Base-by-base conservation (phyloP, 1,140 invertebrate genomes). In the Drosophila jambulina region DNA sequence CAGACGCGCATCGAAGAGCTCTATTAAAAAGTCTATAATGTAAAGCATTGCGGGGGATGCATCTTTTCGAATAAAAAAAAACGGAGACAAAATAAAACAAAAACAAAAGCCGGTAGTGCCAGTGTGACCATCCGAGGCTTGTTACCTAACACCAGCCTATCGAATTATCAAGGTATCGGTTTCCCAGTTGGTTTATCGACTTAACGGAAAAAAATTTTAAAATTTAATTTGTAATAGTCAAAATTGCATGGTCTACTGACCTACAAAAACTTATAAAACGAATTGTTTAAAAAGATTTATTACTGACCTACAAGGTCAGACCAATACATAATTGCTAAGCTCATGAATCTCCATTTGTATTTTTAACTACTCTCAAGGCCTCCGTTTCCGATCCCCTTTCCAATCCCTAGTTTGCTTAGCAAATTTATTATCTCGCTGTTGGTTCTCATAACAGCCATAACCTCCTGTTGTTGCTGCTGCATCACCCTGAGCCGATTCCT, bases 391-490 rank as follows among this genome's bases (percentile, higher is more conserved):
- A 88, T 54, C 3, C 78, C 78, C 10, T 77, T 77, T 21, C 57
- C 38, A 45, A 85, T 49, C 1, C 78, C 81, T 17, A 92, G 68
- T 54, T 86, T 80, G 60, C 64, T 78, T 7, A 92, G 46, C 38
- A 79, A 49, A 23, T 57, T 51, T 45, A 92, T 86, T 8, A 91
- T 42, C 36, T 92, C 72, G 38, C 75, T 77, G 58, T 92, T 92
- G 23, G 75, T 72, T 19, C 54, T 67, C 79, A 92, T 75, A 1
- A 91, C 78, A 32, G 79, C 63, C 69, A 82, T 72, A 5, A 92
- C 85, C 65, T 92, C 91, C 19, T 83, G 58, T 38, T 91, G 86
- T 42, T 86, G 76, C 43, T 91, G 80, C 32, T 81, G 78, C 83
- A 92, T 91, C 49, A 82, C 80, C 13, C 86, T 72, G 42, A 91